phyloP scores from a whole-genome alignment of 2,888 invertebrate species.

The Monopis laevigella region DNA sequence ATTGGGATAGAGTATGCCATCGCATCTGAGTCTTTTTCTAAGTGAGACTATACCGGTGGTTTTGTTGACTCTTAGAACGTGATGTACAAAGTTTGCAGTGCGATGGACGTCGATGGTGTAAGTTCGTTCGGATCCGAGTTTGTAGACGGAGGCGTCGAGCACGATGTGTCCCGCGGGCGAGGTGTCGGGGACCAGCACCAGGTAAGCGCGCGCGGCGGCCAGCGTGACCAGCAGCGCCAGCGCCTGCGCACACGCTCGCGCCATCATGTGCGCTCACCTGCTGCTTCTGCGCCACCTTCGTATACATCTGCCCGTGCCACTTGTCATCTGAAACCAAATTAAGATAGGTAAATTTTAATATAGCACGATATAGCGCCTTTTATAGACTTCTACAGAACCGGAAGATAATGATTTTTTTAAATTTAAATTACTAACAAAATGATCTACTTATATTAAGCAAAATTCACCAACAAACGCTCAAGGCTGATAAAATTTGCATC shows the following conservation, averaged over 20 bases:
- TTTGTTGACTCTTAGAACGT: slow-evolving; percentile 78
- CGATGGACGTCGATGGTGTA: slow-evolving; percentile 84
- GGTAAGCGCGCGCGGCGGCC: slow-evolving; percentile 51
- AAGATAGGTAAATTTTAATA: too few species aligned
- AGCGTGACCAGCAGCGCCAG: slow-evolving; percentile 35
- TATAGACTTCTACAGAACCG: too few species aligned
- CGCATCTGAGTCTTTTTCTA: slow-evolving; percentile 76
- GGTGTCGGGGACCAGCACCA: slow-evolving; percentile 68
- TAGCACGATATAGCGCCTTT: too few species aligned
- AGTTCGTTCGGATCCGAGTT: slow-evolving; percentile 79
- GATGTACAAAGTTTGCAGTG: slow-evolving; percentile 84
- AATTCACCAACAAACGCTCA: too few species aligned
- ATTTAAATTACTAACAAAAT: too few species aligned
- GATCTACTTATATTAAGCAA: too few species aligned
- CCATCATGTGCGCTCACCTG: slow-evolving; percentile 45
- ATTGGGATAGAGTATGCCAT: slow-evolving; percentile 84
- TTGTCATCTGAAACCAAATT: slow-evolving; percentile 42
- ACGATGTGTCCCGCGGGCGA: slow-evolving; percentile 72
- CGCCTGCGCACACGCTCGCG: slow-evolving; percentile 35
- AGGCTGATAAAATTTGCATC: too few species aligned
- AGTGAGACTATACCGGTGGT: slow-evolving; percentile 80
- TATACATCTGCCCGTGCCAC: slow-evolving; percentile 18
- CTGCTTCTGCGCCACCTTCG: slow-evolving; percentile 35
- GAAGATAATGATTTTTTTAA: too few species aligned
- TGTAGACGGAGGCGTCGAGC: slow-evolving; percentile 83